Evolutionary conservation across 2,888 invertebrate genomes (phyloP), one percentile per base, ranked within the genome.

Genomic region (Limnephilus rhombicus): DNA sequence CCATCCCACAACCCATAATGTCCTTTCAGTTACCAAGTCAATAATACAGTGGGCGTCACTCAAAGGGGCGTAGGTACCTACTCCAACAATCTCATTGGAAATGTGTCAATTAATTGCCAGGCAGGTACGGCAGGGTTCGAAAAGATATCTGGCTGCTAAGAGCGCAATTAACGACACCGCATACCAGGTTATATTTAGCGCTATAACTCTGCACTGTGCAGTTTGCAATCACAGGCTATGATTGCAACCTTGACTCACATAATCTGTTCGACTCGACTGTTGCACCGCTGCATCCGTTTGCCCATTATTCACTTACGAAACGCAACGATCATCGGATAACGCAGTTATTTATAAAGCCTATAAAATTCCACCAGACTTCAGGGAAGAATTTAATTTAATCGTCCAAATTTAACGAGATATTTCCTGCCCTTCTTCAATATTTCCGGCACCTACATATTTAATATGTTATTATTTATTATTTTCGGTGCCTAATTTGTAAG

Each of bases 241-340:
- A 68, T 68, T 24, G 68, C 83, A 83, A 83, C 83, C 83, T 83
- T 83, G 83, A 83, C 83, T 83, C 83, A 83, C 83, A 83, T 83
- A 34, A 83, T 83, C 18, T 41, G 37, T 83, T 83, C 83, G 37
- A 34, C 83, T 83, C 83, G n/a, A 68, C 68, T n/a, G 68, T 29
- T 37, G 34, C 83, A 83, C 37, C 37, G 37, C 83, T 83, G 83
- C 37, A 83, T 83, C 83, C 83, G 83, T 34, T 34, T 34, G 83
- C 37, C 18, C 83, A 83, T 37, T 34, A 83, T 83, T 24, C 68
- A 68, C 68, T 37, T 83, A 41, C 83, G 37, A 34, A 83, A 83
- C 37, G 18, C 37, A 24, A 37, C 37, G 83, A 83, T 83, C 83
- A 34, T 18, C 34, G 18, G 83, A 83, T 37, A 68, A 68, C 24